Evolutionary conservation across 2,888 invertebrate genomes (phyloP).

Genomic region (Amphipyra tragopoginis): DNA sequence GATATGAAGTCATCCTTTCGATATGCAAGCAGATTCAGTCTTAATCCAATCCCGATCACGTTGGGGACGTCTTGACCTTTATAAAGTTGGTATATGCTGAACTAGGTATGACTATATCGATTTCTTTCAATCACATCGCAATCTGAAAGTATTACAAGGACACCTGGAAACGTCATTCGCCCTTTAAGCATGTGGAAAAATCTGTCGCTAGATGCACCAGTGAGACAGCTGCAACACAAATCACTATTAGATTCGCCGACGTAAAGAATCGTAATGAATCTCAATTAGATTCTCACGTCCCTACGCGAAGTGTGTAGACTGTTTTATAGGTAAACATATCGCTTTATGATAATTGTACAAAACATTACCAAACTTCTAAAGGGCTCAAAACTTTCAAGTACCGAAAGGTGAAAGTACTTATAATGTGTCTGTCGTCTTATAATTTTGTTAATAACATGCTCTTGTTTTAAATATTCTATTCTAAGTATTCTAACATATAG

Average conservation of each 20-base stretch:
- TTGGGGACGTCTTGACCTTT: conserved; percentile 33
- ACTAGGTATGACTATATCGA: conserved; percentile 25
- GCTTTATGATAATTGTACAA: neutral
- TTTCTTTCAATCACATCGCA: conserved; percentile 31
- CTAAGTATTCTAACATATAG: conserved; percentile 16
- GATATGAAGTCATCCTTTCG: conserved; percentile 12
- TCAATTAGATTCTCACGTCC: neutral
- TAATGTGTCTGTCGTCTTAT: conserved; percentile 2
- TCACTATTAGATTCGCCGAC: conserved; percentile 13
- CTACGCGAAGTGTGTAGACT: neutral
- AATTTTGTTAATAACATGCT: conserved; percentile 15
- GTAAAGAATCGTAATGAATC: conserved; percentile 14
- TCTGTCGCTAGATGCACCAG: conserved; percentile 6
- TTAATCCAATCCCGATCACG: conserved; percentile 32
- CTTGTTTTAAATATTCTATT: conserved; percentile 12
- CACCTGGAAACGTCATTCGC: conserved; percentile 21
- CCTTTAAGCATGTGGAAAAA: conserved; percentile 24
- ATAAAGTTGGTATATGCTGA: conserved; percentile 29
- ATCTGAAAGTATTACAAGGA: conserved; percentile 44
- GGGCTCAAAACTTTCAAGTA: conserved; percentile 27
- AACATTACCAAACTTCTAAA: conserved; percentile 11
- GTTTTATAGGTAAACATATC: neutral
- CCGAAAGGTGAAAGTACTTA: conserved; percentile 9
- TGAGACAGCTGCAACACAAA: conserved; percentile 11
- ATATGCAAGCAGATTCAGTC: conserved; percentile 24